Conservation (phyloP, 2,113 vertebrate species). For the Myocastor coypus region DNA sequence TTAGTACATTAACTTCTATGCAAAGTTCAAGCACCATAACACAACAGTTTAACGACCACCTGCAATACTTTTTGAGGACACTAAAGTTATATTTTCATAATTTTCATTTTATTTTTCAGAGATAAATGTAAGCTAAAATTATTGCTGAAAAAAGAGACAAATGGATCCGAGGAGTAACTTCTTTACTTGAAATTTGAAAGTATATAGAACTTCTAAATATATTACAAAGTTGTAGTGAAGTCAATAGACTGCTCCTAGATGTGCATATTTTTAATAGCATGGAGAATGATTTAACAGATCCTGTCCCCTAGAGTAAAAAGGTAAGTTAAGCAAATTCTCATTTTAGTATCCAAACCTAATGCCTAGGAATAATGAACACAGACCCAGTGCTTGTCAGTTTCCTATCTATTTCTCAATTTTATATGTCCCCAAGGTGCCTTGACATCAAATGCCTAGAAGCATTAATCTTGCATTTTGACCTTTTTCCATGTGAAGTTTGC, state of each 20-base stretch:
- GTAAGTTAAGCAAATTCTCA: background rate
- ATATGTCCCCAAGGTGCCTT: background rate
- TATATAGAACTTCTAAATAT: background rate
- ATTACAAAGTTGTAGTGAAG: background rate
- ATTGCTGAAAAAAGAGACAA: background rate
- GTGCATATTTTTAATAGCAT: background rate
- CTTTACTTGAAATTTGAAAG: slow-evolving; percentile 8
- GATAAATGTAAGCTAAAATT: background rate
- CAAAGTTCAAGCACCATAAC: background rate
- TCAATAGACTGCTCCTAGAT: background rate
- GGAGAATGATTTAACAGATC: background rate
- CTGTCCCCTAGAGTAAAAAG: background rate
- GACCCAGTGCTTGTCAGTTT: background rate
- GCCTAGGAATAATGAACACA: background rate
- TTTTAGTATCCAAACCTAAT: background rate
- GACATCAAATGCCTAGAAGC: background rate
- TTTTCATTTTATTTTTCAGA: background rate
- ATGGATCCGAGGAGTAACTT: background rate
- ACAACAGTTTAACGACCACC: background rate
- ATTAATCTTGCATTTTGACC: background rate
- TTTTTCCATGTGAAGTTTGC: background rate
- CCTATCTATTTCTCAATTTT: background rate
- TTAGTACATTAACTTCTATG: background rate
- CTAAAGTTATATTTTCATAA: background rate
- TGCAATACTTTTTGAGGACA: background rate